Evolutionary conservation across 2,113 vertebrate species (phyloP).

Genomic region (Aptenodytes forsteri): DNA sequence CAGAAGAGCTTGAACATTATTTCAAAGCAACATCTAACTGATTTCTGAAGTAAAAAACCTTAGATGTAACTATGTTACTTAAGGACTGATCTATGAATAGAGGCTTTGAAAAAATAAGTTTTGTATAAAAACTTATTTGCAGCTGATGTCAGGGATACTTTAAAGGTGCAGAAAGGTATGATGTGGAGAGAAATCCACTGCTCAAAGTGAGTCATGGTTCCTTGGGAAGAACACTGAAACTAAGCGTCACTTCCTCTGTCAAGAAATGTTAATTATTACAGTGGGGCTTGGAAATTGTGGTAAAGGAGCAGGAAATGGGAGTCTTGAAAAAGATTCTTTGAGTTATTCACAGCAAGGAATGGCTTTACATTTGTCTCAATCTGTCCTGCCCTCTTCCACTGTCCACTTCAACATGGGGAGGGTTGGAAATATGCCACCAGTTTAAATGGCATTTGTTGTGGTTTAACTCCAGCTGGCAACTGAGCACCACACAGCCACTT

Average conservation of each 20-base stretch:
- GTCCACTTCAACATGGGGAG: accelerated
- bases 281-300: not conserved
- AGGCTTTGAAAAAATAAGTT: not conserved
- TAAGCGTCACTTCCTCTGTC: not conserved
- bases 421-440: not conserved
- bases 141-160: not conserved
- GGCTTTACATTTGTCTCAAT: not conserved
- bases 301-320: not conserved
- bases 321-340: not conserved
- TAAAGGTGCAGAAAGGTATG: not conserved
- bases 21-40: not conserved
- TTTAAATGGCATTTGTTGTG: not conserved
- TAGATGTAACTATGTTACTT: not conserved
- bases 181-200: not conserved
- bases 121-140: not conserved
- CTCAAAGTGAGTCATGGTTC: not conserved
- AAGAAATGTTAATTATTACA: not conserved
- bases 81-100: not conserved
- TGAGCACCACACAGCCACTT: no score
- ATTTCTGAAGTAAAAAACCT: not conserved
- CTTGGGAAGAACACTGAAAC: not conserved
- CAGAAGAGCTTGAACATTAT: not conserved
- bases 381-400: not conserved
- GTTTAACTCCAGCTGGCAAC: no score
- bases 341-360: not conserved